Base-by-base conservation (phyloP, 2,888 invertebrate genomes). In the Xanthia togata region DNA sequence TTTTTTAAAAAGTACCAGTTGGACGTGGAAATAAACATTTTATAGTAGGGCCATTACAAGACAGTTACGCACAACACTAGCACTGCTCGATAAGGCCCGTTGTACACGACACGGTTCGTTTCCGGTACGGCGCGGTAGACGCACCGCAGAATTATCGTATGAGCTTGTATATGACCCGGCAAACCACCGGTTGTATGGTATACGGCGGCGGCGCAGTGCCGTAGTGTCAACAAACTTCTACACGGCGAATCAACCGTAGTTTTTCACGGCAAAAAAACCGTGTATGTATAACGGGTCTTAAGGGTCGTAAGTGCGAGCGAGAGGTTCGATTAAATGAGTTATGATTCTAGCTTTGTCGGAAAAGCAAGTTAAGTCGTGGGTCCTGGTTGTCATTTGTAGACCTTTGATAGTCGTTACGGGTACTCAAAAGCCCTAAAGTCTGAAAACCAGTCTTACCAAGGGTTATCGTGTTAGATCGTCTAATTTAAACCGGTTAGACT, bases 1-100 rank as follows among this genome's bases (percentile, higher is more conserved):
- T 63, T 50, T 59, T 38, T 47, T 50, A 63, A 73, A 78, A 82
- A 74, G 73, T 81, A 82, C 81, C 83, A 55, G 14, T n/a, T 23
- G 59, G 31, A 26, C 55, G 35, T 50, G 41, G 17, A 69, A 64
- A 73, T 55, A 38, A 26, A 64, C 70, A 59, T 6, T 38, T 53
- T 68, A 57, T 68, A 55, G 17, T 38, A n/a, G 38, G 17, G 68
- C 55, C 38, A 57, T 68, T 57, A 47, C 26, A 38, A 20, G 17
- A 41, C 20, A 20, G 17, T 41, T 14, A 38, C n/a, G 38, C 4
- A 41, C 9, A n/a, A n/a, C 14, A 38, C 14, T 12, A 41, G 4
- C 14, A n/a, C 1, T 3, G 20, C 11, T 64, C 41, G 11, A 14
- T 26, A 59, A 17, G 17, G 26, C 26, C 6, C 2, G 57, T 59